These are phyloP conservation scores for Cantharis lateralis DNA, from an alignment of 2,888 invertebrate genomes.

Conservation along the genomic window DNA sequence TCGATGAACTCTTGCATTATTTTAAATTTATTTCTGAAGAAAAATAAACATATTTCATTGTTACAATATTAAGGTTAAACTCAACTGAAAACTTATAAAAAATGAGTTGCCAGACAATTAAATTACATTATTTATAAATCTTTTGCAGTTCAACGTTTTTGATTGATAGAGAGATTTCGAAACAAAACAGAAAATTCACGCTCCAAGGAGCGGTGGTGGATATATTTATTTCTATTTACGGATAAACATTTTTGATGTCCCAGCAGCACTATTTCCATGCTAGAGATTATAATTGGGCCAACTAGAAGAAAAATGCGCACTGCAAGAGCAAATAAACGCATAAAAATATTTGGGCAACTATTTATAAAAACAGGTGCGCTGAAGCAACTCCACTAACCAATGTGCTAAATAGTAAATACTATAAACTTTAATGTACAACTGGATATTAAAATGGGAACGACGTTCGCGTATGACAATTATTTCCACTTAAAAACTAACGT, in stretches of 20 bases:
- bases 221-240: neutral
- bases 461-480: neutral
- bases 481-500: neutral
- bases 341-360: neutral
- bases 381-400: neutral
- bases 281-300: neutral
- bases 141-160: neutral
- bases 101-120: neutral
- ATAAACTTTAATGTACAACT: neutral
- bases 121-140: neutral
- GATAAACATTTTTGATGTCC: neutral
- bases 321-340: neutral
- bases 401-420: neutral
- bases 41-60: neutral
- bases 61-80: neutral
- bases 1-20: neutral
- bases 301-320: neutral
- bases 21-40: neutral
- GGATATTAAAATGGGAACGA: neutral
- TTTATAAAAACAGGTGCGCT: neutral
- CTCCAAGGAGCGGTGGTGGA: neutral
- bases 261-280: no score
- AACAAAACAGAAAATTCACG: neutral
- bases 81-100: neutral
- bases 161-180: neutral